Conservation (phyloP, 2,797 vertebrate species). For the Pseudotriccus pelzelni region DNA sequence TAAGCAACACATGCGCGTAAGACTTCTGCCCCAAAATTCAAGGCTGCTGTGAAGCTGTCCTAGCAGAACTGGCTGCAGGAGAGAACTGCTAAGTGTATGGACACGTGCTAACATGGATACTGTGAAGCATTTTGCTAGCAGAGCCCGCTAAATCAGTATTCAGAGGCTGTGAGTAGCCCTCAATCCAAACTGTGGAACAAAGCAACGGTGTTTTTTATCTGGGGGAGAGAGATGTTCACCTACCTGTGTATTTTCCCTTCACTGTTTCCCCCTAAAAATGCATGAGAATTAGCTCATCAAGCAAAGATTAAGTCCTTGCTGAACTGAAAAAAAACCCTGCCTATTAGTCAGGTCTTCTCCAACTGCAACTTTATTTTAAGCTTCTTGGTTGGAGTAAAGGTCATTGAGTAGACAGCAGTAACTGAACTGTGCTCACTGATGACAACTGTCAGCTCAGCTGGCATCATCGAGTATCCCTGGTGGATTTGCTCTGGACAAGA, state of each 20-base stretch:
- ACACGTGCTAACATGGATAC: rapidly evolving
- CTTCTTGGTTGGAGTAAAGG: neutral
- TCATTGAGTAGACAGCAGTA: neutral
- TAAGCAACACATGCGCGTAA: neutral
- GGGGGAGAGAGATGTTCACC: neutral
- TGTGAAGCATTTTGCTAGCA: neutral
- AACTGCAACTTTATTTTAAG: neutral
- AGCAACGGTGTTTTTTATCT: neutral
- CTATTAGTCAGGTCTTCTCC: neutral
- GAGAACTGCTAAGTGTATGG: neutral
- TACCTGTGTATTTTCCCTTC: neutral
- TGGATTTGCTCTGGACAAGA: neutral
- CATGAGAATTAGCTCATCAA: neutral
- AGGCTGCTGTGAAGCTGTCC: neutral
- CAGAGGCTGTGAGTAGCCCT: neutral
- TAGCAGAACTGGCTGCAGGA: neutral
- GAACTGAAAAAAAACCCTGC: neutral
- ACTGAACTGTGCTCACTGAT: neutral
- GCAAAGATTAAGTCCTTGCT: neutral
- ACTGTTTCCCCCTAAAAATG: neutral
- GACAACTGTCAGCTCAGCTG: neutral
- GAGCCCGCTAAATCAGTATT: neutral
- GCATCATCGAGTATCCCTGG: neutral
- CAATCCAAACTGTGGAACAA: neutral
- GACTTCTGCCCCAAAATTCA: neutral